Conservation (phyloP, 2,888 invertebrate species). For the Pyralis farinalis region DNA sequence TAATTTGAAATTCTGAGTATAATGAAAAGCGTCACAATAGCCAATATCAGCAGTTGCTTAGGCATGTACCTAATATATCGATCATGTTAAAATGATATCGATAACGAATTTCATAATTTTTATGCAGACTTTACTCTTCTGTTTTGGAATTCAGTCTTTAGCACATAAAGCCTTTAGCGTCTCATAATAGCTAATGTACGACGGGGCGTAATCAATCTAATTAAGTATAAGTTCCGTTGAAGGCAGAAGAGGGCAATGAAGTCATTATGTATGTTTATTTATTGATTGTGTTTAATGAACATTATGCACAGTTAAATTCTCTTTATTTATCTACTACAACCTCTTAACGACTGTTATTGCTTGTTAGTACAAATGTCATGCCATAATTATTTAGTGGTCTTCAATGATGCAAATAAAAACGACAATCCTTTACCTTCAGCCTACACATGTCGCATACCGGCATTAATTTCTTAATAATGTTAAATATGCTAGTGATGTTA, state of each 20-base stretch:
- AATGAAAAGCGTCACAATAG: too few species aligned
- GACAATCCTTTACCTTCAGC: background rate
- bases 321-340: too few species aligned
- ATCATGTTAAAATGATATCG: too few species aligned
- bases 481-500: background rate
- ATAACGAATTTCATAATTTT: background rate
- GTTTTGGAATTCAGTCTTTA: slow-evolving; percentile 60
- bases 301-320: too few species aligned
- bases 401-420: background rate
- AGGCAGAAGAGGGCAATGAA: slow-evolving; percentile 51
- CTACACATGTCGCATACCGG: background rate
- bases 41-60: too few species aligned
- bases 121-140: background rate
- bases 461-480: slow-evolving; percentile 11
- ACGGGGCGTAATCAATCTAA: slow-evolving; percentile 42
- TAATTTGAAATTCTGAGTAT: too few species aligned
- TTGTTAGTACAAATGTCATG: background rate
- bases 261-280: slow-evolving; percentile 52
- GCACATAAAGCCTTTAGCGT: slow-evolving; percentile 8
- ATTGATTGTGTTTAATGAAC: too few species aligned
- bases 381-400: background rate
- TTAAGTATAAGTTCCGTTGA: slow-evolving; percentile 26
- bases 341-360: background rate
- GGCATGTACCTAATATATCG: too few species aligned
- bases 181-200: too few species aligned